Conservation (phyloP, 1,140 invertebrate genomes). For the Wasmannia auropunctata region DNA sequence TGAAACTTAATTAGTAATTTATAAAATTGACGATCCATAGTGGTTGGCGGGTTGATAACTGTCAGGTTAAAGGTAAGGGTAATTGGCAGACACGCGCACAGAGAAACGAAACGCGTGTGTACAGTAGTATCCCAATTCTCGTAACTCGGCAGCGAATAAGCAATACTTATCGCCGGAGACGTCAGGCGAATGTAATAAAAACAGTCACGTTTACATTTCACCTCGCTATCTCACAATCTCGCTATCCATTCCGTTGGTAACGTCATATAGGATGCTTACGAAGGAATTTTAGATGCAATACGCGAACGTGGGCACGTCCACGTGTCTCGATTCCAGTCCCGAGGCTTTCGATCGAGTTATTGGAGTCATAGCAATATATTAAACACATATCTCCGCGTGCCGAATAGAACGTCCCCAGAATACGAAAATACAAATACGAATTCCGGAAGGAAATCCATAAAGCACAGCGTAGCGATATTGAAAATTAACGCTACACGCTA, state of each 20-base stretch:
- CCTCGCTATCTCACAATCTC: not conserved
- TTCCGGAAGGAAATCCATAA: conserved; percentile 18
- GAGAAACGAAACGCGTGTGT: not conserved
- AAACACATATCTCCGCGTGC: conserved; percentile 71
- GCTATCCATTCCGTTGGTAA: conserved; percentile 5
- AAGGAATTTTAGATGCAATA: conserved; percentile 36
- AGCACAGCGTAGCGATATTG: conserved; percentile 1
- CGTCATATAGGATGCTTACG: conserved; percentile 23
- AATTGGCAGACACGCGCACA: not conserved
- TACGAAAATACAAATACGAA: conserved; percentile 24
- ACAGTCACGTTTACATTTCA: conserved; percentile 21
- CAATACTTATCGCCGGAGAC: conserved; percentile 24
- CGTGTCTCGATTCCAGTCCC: not conserved
- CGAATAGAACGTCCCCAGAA: conserved; percentile 51
- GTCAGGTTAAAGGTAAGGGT: not conserved
- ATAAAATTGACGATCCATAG: not conserved
- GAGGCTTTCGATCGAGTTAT: conserved; percentile 36
- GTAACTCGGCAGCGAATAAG: conserved; percentile 4
- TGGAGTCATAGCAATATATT: conserved; percentile 72
- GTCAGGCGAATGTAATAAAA: not conserved
- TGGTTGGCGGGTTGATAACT: conserved; percentile 9
- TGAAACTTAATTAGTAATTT: conserved; percentile 19
- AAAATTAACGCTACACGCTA: not conserved
- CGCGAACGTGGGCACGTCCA: not conserved
- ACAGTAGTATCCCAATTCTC: not conserved